Conservation (phyloP, 2,888 invertebrate species). For the Cordilura impudica region DNA sequence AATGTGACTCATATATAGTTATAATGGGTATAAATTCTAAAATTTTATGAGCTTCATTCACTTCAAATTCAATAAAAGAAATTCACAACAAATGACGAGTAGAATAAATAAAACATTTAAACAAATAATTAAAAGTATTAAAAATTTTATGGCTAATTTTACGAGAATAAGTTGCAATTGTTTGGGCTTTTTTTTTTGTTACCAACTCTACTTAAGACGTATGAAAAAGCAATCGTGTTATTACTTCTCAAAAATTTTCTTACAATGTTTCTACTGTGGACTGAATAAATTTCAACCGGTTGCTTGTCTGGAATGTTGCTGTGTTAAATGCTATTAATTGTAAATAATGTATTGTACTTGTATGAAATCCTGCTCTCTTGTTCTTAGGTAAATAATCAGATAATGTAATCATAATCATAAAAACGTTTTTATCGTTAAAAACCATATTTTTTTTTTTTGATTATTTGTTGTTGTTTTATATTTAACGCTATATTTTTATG, state of each 20-base stretch:
- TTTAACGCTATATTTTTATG: too few relatives aligned
- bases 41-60: too few relatives aligned
- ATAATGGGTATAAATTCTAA: too few relatives aligned
- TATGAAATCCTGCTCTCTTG: background rate
- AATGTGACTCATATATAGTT: too few relatives aligned
- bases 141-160: constrained; percentile 46
- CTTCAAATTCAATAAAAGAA: too few relatives aligned
- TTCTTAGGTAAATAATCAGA: constrained; percentile 13
- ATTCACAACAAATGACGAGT: too few relatives aligned
- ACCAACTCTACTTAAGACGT: constrained; percentile 3
- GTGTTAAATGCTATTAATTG: constrained; percentile 64
- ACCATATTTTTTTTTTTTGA: constrained; percentile 25
- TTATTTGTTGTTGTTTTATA: constrained; percentile 15
- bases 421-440: constrained; percentile 45
- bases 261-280: constrained; percentile 12
- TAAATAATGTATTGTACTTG: constrained; percentile 50
- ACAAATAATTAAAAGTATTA: background rate
- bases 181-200: background rate
- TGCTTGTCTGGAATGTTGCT: constrained; percentile 43
- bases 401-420: constrained; percentile 41
- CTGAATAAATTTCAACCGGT: constrained; percentile 24
- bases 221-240: constrained; percentile 18
- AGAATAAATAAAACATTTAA: too few relatives aligned
- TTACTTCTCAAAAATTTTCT: background rate
- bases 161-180: constrained; percentile 7